These are phyloP conservation scores for Digitonthophagus gazella DNA, from an alignment of 2,888 invertebrate genomes.

Conservation along the genomic window DNA sequence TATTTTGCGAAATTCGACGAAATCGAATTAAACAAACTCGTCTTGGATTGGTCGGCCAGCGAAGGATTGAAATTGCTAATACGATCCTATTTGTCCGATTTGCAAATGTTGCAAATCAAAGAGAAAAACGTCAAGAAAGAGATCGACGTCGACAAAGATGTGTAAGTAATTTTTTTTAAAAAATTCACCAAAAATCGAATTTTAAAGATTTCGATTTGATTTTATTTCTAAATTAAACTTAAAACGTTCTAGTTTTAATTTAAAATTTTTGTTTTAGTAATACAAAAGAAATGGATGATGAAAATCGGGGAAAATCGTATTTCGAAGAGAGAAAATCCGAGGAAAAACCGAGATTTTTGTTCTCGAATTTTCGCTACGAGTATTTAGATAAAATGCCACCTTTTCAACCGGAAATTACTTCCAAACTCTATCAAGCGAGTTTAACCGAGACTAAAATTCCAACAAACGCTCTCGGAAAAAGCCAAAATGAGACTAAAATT, in stretches of 20 bases:
- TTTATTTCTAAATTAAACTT: too few relatives aligned
- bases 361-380: conserved; percentile 50
- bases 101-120: conserved; percentile 47
- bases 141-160: conserved; percentile 20
- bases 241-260: too few relatives aligned
- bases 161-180: conserved; percentile 21
- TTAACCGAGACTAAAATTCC: conserved; percentile 11
- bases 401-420: conserved; percentile 47
- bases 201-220: too few relatives aligned
- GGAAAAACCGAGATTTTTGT: conserved; percentile 48
- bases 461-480: neutral
- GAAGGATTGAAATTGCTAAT: conserved; percentile 62
- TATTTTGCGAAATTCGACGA: conserved; percentile 45
- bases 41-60: conserved; percentile 51
- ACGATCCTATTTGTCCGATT: conserved; percentile 57
- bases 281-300: conserved; percentile 27
- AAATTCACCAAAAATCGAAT: too few relatives aligned
- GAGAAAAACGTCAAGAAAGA: conserved; percentile 31
- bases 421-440: conserved; percentile 42
- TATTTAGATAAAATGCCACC: conserved; percentile 57
- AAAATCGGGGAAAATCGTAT: conserved; percentile 34
- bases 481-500: too few relatives aligned
- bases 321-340: conserved; percentile 36
- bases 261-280: neutral
- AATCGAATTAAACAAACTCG: conserved; percentile 44